Evolutionary conservation across 2,113 vertebrate genomes (phyloP).

Genomic region (Ovis canadensis): DNA sequence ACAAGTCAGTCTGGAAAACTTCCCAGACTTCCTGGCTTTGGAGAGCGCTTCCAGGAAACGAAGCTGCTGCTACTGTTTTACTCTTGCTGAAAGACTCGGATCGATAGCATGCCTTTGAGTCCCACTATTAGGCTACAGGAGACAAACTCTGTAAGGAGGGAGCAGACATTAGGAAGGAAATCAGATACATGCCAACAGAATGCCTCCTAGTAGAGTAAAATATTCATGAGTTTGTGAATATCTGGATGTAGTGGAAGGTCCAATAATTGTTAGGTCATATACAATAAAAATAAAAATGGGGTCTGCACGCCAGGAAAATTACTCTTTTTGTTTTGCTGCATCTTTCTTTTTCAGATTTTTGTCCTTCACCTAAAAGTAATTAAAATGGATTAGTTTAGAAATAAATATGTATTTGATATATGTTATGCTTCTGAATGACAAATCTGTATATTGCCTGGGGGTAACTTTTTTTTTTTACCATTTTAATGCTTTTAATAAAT

Average conservation of each 20-base stretch:
- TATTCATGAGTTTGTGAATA: neutral
- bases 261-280: neutral
- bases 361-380: neutral
- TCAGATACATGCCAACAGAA: neutral
- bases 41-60: constrained; percentile 31
- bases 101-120: neutral
- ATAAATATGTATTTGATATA: neutral
- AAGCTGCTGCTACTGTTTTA: neutral
- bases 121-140: neutral
- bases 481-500: constrained; percentile 83
- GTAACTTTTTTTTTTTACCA: constrained; percentile 68
- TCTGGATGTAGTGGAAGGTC: neutral
- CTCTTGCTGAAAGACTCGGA: neutral
- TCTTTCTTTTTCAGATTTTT: neutral
- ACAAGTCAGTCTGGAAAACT: neutral
- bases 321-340: neutral
- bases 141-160: neutral
- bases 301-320: neutral
- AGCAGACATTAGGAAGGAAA: neutral
- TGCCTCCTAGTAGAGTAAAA: neutral
- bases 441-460: neutral
- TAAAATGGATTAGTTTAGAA: constrained; percentile 6
- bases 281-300: neutral
- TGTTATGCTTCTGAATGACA: neutral
- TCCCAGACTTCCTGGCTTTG: constrained; percentile 1